These are phyloP conservation scores for Mastigias papua DNA, from an alignment of 30 jellyfish, hydroid and myxozoan species.

Conservation along the genomic window DNA sequence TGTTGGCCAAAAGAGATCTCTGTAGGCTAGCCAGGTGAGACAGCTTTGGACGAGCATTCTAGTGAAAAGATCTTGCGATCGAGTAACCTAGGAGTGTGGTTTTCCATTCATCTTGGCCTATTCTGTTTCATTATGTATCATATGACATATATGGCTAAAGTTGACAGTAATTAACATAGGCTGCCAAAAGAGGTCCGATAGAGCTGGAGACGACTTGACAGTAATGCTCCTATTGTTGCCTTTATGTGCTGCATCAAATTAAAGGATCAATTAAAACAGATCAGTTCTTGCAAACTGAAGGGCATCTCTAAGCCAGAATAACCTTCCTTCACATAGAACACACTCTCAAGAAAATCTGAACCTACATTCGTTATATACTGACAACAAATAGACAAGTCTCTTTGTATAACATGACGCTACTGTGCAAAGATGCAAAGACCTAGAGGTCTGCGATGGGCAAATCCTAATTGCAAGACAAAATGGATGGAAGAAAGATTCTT, in stretches of 20 bases:
- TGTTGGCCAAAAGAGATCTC: background rate
- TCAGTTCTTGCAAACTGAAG: background rate
- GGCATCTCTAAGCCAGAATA: background rate
- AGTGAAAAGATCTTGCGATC: background rate
- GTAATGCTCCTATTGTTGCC: background rate
- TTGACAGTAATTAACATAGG: constrained; percentile 1
- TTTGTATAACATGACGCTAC: too few species aligned
- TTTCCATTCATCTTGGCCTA: background rate
- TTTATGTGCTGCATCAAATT: background rate
- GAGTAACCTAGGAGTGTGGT: background rate
- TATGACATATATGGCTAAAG: background rate
- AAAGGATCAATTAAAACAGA: background rate
- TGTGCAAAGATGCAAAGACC: too few species aligned
- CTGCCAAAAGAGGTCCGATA: background rate
- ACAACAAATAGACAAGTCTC: too few species aligned
- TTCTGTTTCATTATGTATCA: background rate
- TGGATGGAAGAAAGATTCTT: constrained; percentile 68
- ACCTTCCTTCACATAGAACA: background rate
- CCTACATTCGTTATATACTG: too few species aligned
- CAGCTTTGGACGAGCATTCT: background rate
- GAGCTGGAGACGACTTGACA: constrained; percentile 22
- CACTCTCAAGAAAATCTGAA: too few species aligned
- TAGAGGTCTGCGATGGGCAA: constrained; percentile 99
- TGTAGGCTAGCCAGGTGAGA: constrained; percentile 1
- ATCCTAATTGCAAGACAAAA: constrained; percentile 83